Evolutionary conservation across 92 coral and sea anemone species (phyloP).

Genomic region (Blastomussa wellsi): DNA sequence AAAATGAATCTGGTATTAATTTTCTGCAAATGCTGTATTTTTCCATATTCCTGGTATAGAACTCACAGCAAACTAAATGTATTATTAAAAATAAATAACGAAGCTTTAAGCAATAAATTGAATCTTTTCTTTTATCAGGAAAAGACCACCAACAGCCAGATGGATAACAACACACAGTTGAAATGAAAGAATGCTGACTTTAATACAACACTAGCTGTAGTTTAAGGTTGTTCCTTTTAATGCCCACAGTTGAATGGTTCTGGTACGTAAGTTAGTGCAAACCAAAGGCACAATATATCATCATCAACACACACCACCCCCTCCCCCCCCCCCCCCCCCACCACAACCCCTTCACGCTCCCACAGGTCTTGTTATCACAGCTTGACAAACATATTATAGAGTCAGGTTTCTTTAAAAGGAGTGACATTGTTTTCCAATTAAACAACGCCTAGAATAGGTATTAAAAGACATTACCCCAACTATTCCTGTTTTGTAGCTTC

Average conservation of each 20-base stretch:
- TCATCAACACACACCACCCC: too few relatives aligned
- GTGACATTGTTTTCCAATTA: not conserved
- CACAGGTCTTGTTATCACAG: not conserved
- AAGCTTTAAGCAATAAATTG: conserved; percentile 29
- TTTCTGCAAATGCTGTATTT: conserved; percentile 6
- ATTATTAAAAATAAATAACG: conserved; percentile 4
- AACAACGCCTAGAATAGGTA: not conserved
- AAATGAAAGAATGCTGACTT: conserved; percentile 22
- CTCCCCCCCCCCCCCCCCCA: too few relatives aligned
- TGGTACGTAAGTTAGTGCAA: conserved; percentile 20
- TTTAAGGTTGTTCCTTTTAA: conserved; percentile 26
- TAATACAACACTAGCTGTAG: conserved; percentile 20
- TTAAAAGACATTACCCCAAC: conserved; percentile 1
- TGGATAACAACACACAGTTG: conserved; percentile 26
- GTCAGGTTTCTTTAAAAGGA: conserved; percentile 13
- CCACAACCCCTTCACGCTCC: too few relatives aligned
- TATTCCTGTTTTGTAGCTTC: not conserved
- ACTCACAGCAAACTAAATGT: not conserved
- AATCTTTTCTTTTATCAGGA: conserved; percentile 48
- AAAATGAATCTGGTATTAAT: conserved; percentile 12
- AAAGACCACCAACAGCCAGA: conserved; percentile 30
- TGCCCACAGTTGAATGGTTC: conserved; percentile 28
- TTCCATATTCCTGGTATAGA: conserved; percentile 3
- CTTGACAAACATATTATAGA: conserved; percentile 1
- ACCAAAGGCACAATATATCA: too few relatives aligned